Evolutionary conservation across 1,140 invertebrate species (phyloP), one percentile per base, ranked within the genome.

Genomic region (Harlomillsia oculata): DNA sequence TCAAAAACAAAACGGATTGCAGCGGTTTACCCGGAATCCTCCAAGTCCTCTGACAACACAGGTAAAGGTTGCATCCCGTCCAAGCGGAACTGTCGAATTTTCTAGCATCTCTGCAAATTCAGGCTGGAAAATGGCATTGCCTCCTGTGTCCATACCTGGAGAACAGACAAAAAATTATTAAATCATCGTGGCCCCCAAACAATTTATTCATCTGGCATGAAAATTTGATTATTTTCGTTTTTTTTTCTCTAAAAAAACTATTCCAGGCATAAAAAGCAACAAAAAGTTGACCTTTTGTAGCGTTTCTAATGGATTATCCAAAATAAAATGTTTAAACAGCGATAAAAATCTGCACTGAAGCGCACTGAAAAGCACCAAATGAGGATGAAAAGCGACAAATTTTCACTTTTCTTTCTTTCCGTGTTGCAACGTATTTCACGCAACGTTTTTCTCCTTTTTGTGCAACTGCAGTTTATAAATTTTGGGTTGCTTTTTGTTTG

Each of bases 21-120:
- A n/a, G n/a, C n/a, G n/a, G 39, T 82, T 83, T 78, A 91, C 89
- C 76, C 87, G 85, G 75, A 91, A 92, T 68, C 85, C 85, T 43
- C 87, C 88, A 62, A 92, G 78, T 72, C 89, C 84, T 65, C 84
- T 80, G 30, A 93, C 87, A 66, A 86, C 76, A 73, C 89, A 93
- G 67, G 81, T 84, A 69, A 93, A 89, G 45, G 80, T 85, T 39
- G 88, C 88, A 72, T 92, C 87, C 68, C 89, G 77, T 56, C 88
- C 88, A 40, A 89, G 76, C 54, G 87, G 77, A 37, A 91, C 78
- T 34, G 89, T 90, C 57, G 91, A 74, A 77, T 93, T 93, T 56
- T 78, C 76, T 64, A 92, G 80, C 44, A 82, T 81, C 59, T 87
- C 82, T 34, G 79, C 78, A 69, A 93, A 92, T 72, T 88, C 84